Conservation (phyloP, 2,113 vertebrate species). For the Sardina pilchardus region DNA sequence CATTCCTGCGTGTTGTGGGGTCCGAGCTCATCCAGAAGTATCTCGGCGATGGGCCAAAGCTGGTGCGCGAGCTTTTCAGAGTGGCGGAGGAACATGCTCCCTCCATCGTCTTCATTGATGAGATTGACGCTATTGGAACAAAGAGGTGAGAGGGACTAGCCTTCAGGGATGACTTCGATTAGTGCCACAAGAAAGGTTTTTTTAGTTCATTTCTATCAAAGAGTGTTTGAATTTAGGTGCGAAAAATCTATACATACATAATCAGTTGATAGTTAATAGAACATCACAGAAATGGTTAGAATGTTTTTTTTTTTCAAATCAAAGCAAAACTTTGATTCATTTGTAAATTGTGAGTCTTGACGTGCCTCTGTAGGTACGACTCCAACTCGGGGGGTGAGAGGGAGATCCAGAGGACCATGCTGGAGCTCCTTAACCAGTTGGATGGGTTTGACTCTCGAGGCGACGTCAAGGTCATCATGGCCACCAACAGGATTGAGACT, state of each 20-base stretch:
- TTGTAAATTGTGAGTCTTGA: background rate
- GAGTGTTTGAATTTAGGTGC: background rate
- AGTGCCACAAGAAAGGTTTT: background rate
- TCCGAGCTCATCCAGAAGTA: conserved; percentile 98
- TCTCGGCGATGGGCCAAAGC: conserved; percentile 91
- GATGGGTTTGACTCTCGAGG: conserved; percentile 96
- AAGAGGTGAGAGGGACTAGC: conserved; percentile 78
- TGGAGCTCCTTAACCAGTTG: conserved; percentile 94
- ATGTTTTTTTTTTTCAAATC: too few relatives aligned
- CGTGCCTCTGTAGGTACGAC: conserved; percentile 79
- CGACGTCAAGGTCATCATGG: conserved; percentile 98
- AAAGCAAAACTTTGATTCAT: background rate
- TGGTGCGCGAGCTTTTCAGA: conserved; percentile 91
- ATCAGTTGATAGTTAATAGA: too few relatives aligned
- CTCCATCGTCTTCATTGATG: conserved; percentile 97
- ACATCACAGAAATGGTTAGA: too few relatives aligned
- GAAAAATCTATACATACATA: background rate
- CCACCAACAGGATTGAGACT: conserved; percentile 97
- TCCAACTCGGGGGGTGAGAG: conserved; percentile 95
- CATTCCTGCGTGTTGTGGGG: conserved; percentile 93
- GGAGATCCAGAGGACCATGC: conserved; percentile 96
- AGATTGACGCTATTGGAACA: conserved; percentile 96
- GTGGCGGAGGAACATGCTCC: conserved; percentile 96
- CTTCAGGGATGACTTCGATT: background rate
- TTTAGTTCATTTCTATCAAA: background rate